A percentile compares a stretch with the other conserved stretches of the same genome.
phyloP scores from a whole-genome alignment of 2,888 invertebrate species.

The Nemotelus nigrinus region DNA sequence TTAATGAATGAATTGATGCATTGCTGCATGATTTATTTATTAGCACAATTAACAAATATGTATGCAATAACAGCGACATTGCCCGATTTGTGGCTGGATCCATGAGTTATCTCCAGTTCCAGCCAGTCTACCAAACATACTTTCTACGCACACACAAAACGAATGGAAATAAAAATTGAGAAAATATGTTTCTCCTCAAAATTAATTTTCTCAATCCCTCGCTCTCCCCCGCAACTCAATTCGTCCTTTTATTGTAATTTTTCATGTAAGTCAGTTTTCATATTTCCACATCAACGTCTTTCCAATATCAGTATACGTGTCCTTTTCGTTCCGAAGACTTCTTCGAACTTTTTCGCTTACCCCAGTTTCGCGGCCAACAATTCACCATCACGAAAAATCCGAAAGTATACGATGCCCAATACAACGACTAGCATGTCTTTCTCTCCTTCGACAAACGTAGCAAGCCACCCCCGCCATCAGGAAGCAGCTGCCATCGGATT shows the following conservation, averaged over 20 bases:
- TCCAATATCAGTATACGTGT: neutral
- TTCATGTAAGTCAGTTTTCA: neutral
- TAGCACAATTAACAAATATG: neutral
- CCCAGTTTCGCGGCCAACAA: neutral
- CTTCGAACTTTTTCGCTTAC: neutral
- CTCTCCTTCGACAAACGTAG: neutral
- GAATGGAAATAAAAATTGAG: conserved; percentile 1
- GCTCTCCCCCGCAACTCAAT: neutral
- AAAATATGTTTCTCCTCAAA: conserved; percentile 9
- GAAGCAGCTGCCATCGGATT: neutral
- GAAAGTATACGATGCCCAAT: no score
- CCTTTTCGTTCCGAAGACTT: neutral
- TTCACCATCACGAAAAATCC: neutral
- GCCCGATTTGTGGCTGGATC: neutral
- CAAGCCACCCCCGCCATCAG: neutral
- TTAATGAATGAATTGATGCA: no score
- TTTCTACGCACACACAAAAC: neutral
- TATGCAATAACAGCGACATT: neutral
- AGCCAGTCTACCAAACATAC: conserved; percentile 1
- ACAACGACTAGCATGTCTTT: no score
- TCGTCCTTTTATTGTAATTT: conserved; percentile 11
- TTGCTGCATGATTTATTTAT: no score
- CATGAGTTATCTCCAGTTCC: neutral
- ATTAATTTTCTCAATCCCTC: neutral
- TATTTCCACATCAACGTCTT: neutral